phyloP scores from a whole-genome alignment of 2,113 vertebrate species.

The Solea senegalensis region DNA sequence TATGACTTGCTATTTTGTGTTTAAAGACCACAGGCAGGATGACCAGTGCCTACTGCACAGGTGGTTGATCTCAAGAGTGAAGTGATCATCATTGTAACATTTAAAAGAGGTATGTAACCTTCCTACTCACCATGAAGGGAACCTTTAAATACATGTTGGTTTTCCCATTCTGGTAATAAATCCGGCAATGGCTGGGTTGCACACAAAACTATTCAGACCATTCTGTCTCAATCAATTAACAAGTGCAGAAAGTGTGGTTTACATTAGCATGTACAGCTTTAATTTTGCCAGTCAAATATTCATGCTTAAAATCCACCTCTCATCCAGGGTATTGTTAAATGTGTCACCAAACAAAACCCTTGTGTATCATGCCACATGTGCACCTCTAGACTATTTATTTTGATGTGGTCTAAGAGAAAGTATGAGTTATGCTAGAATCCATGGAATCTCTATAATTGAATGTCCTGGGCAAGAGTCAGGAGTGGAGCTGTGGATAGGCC shows the following conservation, averaged over 20 bases:
- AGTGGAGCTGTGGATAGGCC: constrained; percentile 69
- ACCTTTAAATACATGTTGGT: neutral
- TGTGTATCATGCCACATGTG: constrained; percentile 55
- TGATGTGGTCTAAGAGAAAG: constrained; percentile 60
- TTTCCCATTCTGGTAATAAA: constrained; percentile 7
- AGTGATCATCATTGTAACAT: neutral
- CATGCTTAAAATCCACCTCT: constrained; percentile 10
- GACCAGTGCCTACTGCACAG: constrained; percentile 5
- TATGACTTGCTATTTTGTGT: constrained; percentile 11
- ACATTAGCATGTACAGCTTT: constrained; percentile 12
- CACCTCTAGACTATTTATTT: constrained; percentile 68
- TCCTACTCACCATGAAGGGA: neutral
- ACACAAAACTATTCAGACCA: neutral
- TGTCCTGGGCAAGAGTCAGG: constrained; percentile 49
- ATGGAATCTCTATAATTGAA: constrained; percentile 75
- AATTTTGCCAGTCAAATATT: constrained; percentile 38
- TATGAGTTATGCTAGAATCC: constrained; percentile 71
- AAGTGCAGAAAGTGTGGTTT: constrained; percentile 12
- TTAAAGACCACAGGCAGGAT: neutral
- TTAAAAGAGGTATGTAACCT: neutral
- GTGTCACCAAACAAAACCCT: constrained; percentile 26
- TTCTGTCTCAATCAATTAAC: neutral
- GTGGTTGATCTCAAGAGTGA: constrained; percentile 5
- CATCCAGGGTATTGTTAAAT: constrained; percentile 21
- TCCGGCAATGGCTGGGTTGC: neutral